Conservation (phyloP, 2,113 vertebrate genomes). For the Lipophrys pholis region DNA sequence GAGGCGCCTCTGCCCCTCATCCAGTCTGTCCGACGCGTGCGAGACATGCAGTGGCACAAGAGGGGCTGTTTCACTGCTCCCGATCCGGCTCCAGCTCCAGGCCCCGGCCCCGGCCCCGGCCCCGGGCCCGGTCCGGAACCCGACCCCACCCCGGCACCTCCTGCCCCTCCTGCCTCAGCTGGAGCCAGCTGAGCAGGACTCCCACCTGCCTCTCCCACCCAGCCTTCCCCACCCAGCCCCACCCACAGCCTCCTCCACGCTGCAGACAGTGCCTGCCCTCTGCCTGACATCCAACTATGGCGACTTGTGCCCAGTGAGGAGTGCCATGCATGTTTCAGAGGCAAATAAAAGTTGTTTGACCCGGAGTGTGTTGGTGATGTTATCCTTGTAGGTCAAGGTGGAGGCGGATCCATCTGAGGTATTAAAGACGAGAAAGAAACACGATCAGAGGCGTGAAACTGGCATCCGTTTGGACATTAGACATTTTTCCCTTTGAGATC, state of each 20-base stretch:
- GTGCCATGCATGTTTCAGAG: slow-evolving; percentile 72
- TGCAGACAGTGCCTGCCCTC: slow-evolving; percentile 37
- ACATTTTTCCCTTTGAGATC: slow-evolving; percentile 1
- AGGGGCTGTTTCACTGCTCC: slow-evolving; percentile 81
- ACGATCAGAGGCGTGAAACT: slow-evolving; percentile 23
- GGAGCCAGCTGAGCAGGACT: slow-evolving; percentile 86
- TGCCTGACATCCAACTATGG: slow-evolving; percentile 50
- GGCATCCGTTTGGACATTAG: slow-evolving; percentile 16
- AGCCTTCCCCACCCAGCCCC: slow-evolving; percentile 14
- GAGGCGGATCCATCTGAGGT: slow-evolving; percentile 18
- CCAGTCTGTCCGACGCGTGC: slow-evolving; percentile 91
- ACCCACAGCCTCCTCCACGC: slow-evolving; percentile 18
- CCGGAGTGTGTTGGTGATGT: slow-evolving; percentile 56
- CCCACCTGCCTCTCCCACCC: not conserved
- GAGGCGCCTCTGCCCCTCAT: slow-evolving; percentile 88
- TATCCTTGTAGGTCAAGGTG: slow-evolving; percentile 35
- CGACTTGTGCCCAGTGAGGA: slow-evolving; percentile 64
- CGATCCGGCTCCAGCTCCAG: slow-evolving; percentile 56
- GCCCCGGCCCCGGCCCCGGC: slow-evolving; percentile 42
- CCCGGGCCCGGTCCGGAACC: slow-evolving; percentile 64
- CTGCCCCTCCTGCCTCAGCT: slow-evolving; percentile 76
- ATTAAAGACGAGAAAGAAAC: slow-evolving; percentile 7
- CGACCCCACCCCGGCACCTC: slow-evolving; percentile 65
- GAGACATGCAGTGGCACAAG: slow-evolving; percentile 95
- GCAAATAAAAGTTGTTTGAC: slow-evolving; percentile 75